Evolutionary conservation across 1,140 invertebrate genomes (phyloP).

Genomic region (Heliconius melpomene): DNA sequence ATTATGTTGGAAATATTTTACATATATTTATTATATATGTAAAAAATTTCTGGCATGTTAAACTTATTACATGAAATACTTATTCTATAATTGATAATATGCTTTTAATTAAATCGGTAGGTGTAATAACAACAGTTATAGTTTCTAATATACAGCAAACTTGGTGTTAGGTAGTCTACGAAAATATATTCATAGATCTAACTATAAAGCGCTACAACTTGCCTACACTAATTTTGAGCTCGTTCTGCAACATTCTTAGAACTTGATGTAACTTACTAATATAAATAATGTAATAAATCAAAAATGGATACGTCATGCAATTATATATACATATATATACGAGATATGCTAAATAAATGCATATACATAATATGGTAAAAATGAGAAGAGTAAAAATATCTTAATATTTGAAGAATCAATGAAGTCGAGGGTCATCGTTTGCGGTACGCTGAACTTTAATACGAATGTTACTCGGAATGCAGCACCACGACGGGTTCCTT

Average conservation of each 20-base stretch:
- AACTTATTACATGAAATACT: not conserved
- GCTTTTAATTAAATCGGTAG: not conserved
- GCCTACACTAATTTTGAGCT: not conserved
- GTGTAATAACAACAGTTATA: not conserved
- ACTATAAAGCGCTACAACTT: not conserved
- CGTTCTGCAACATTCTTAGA: constrained; percentile 26
- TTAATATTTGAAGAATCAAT: constrained; percentile 17
- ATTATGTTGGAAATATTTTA: constrained; percentile 34
- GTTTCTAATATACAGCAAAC: too few species aligned
- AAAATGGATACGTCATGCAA: not conserved
- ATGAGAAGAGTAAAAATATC: not conserved
- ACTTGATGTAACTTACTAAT: not conserved
- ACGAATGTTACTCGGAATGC: constrained; percentile 69
- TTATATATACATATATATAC: not conserved
- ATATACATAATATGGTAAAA: not conserved
- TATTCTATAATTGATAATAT: not conserved
- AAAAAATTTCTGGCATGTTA: not conserved
- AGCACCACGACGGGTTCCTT: constrained; percentile 65
- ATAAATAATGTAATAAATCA: not conserved
- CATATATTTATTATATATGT: too few species aligned
- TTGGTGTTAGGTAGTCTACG: too few species aligned
- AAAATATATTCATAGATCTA: too few species aligned
- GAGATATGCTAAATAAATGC: not conserved
- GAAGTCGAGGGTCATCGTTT: constrained; percentile 18
- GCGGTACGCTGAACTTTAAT: constrained; percentile 35